Base-by-base conservation (phyloP, 2,113 vertebrate species). In the Cyanoramphus novaezelandiae region DNA sequence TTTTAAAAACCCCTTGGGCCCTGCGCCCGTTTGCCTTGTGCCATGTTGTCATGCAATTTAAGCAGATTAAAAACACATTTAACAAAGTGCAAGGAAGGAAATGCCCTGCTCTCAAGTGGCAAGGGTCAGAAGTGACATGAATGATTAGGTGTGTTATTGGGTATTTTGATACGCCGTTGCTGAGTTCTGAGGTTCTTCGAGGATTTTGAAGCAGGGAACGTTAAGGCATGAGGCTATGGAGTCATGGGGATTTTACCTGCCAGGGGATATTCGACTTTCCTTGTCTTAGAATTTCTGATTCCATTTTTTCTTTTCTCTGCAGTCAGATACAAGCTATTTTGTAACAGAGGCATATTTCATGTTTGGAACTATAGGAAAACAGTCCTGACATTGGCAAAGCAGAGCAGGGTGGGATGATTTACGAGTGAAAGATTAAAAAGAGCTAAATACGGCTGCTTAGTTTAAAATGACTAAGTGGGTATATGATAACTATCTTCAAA, bases 51-150 rank as follows among this genome's bases (percentile, higher is more conserved):
- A 20, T 97, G 94, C 96, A 96, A 94, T 97, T 82, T 77, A 88
- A 92, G 88, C 82, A 98, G 93, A 98, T 98, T 97, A 97, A 98
- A 98, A 97, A 95, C 97, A 98, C 95, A 97, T 98, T 98, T 97
- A 97, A 96, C 91, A 97, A 97, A 96, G 97, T 95, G 96, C 91
- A 97, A 97, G 94, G 96, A 97, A 92, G 94, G 97, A 98, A 98
- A 95, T 95, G 84, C 86, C 95, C 86, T 39, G 86, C 95, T 91
- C 94, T 93, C 93, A 72, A 88, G 92, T 92, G 95, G 95, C 96
- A 92, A 52, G 25, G 96, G 93, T 98, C 97, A 98, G 81, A 88
- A 97, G 90, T 80, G 86, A 97, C 93, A 78, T 98, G 97, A 98
- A 79, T 89, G 72, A 98, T 98, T 97, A 97, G 95, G 96, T 97